phyloP scores from a whole-genome alignment of 2,113 vertebrate species.

The Catagonus wagneri region DNA sequence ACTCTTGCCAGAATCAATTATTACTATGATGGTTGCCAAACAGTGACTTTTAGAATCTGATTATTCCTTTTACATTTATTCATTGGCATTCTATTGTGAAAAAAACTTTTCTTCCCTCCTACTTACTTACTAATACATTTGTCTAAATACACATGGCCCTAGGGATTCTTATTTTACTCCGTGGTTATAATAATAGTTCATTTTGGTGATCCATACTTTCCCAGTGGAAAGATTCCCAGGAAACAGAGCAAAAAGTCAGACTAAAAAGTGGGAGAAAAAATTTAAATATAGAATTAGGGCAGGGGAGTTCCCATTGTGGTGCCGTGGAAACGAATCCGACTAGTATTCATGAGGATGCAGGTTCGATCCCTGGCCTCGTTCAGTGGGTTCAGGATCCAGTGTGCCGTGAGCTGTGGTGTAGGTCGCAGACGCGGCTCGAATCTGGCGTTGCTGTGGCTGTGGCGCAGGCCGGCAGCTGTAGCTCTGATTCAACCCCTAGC shows the following conservation, averaged over 20 bases:
- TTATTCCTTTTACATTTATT: background rate
- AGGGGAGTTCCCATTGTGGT: background rate
- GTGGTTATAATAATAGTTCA: slow-evolving; percentile 5
- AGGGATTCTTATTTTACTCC: background rate
- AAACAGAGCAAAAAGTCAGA: background rate
- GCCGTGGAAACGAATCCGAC: too few relatives aligned
- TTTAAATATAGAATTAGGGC: slow-evolving; percentile 15
- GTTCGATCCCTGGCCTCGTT: too few relatives aligned
- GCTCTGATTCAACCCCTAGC: too few relatives aligned
- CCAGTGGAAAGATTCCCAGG: background rate
- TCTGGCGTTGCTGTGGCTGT: too few relatives aligned
- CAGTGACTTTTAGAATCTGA: background rate
- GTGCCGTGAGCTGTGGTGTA: too few relatives aligned
- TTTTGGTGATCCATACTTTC: slow-evolving; percentile 42
- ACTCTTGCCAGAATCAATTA: slow-evolving; percentile 10
- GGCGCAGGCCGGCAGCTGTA: too few relatives aligned
- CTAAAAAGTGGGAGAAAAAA: background rate
- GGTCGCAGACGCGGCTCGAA: too few relatives aligned
- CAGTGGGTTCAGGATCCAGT: too few relatives aligned
- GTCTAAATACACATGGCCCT: background rate
- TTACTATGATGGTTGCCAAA: background rate
- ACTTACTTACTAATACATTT: slow-evolving; percentile 31
- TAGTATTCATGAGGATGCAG: too few relatives aligned
- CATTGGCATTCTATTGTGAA: background rate
- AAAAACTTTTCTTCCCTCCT: background rate